Evolutionary conservation across 2,888 invertebrate genomes (phyloP), one percentile per base, ranked within the genome.

Genomic region (Brachyptera risi): DNA sequence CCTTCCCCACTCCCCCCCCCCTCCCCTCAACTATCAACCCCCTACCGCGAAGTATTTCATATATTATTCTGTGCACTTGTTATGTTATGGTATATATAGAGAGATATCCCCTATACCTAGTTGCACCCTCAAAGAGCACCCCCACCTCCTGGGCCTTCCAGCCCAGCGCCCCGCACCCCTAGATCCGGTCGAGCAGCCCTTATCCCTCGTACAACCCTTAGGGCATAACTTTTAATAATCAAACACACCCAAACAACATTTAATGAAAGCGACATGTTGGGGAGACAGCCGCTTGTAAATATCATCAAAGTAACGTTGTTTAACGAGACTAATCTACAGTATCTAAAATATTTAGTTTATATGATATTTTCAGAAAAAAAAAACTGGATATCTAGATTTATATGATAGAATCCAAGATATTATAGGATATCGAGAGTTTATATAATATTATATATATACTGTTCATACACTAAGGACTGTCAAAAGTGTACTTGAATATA

Each of bases 211-310:
- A 15, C 27, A 19, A 21, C 44, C 59, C 62, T 35, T 26, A 15
- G 62, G 62, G 59, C 58, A 59, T 44, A 49, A 59, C 62, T 62
- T 62, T 62, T 62, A 62, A 62, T 62, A 62, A 62, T 59, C 62
- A 62, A 62, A 62, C 62, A 63, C 60, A 63, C 51, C 63, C 63
- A 63, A 63, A 63, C 63, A 63, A 58, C 63, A 60, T 60, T 63
- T 63, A 63, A 63, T 63, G 63, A 63, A 63, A 60, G 56, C 63
- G 60, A 54, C 62, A 59, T 62, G 59, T 40, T 44, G 19, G 59
- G 56, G 62, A 17, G 44, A 58, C 57, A 44, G 27, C 27, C 56
- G 24, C 50, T 35, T 4, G 23, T 54, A 54, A 54, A 54, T 54
- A 54, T 35, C 37, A 54, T 35, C 21, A 31, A 44, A n/a, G n/a